These are phyloP conservation scores for Poeciliopsis prolifica DNA, from an alignment of 2,113 vertebrate genomes.

Conservation along the genomic window DNA sequence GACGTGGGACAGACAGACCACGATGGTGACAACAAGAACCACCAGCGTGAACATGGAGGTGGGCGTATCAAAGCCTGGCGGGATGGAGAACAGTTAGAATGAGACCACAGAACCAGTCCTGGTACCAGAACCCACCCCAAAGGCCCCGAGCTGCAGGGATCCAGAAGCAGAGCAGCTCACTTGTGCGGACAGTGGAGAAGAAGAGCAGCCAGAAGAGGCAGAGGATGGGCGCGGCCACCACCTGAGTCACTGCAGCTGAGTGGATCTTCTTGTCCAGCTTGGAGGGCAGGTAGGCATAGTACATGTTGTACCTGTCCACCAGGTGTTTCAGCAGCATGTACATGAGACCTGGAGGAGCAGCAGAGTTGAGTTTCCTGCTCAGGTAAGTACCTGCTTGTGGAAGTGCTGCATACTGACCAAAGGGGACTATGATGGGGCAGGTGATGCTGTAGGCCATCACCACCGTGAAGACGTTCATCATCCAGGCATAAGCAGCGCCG, in stretches of 20 bases:
- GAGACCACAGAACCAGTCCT: too few species aligned
- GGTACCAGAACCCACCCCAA: too few species aligned
- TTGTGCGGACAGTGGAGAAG: conserved; percentile 91
- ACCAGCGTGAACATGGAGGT: conserved; percentile 98
- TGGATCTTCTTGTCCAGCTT: conserved; percentile 99
- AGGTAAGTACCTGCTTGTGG: not conserved
- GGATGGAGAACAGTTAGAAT: not conserved
- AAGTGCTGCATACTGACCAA: conserved; percentile 81
- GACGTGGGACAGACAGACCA: conserved; percentile 95
- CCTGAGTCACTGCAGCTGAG: conserved; percentile 94
- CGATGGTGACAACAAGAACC: conserved; percentile 95
- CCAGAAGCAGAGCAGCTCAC: conserved; percentile 62
- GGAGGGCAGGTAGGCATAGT: conserved; percentile 96
- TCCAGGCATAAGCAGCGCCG: conserved; percentile 96
- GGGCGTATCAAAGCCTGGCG: conserved; percentile 87
- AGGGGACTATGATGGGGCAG: conserved; percentile 96
- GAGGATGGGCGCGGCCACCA: conserved; percentile 95
- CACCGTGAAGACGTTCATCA: conserved; percentile 99
- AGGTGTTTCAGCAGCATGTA: conserved; percentile 98
- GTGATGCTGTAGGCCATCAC: conserved; percentile 99
- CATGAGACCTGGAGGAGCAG: conserved; percentile 86
- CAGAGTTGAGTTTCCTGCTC: not conserved
- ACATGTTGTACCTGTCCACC: conserved; percentile 98
- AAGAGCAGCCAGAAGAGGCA: conserved; percentile 98
- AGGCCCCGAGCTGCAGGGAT: too few species aligned